Base-by-base conservation (phyloP, 1,140 invertebrate genomes). In the Eupeodes corollae region DNA sequence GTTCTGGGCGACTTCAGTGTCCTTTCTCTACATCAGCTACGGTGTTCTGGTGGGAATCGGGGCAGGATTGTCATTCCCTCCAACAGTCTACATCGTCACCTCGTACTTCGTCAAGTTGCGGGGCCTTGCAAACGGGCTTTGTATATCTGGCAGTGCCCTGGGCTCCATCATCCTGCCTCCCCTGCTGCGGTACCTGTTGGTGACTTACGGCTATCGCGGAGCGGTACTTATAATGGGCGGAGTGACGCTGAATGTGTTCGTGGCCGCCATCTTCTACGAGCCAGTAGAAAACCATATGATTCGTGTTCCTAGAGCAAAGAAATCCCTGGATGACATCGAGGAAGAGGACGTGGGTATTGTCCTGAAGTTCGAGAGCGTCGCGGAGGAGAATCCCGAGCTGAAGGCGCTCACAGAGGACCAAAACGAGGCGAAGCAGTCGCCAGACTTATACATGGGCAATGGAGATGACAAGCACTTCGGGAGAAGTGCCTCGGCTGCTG, bases 41-140 rank as follows among this genome's bases (percentile, higher is more conserved):
- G 86, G 86, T 38, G 73, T 86, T 12, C 69, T 88, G 42, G 83
- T 87, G n/a, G 86, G 86, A 39, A 79, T 78, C 38, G 86, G 86
- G 6, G 86, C 86, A 8, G 86, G 86, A 0, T 68, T 88, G 26
- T 79, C 84, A 1, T 88, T 88, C 66, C 86, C 88, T 5, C 87
- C 88, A 21, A 90, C 88, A 0, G 85, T 93, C n/a, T 88, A 91
- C 61, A 88, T 91, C 55, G 86, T 91, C 37, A 89, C 86, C 9
- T 84, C 85, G 37, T 93, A 92, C 65, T 93, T 92, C 65, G 78
- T 87, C 2, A 78, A 80, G 42, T 71, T 82, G 31, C 73, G 88
- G 39, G 88, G 88, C 3, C 71, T 92, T 10, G 90, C 88, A 15
- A 92, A 91, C 68, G 89, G 88, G 1, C 76, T 93, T 14, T 90